Conservation (phyloP, 2,113 vertebrate genomes). For the Leucopternis melanops region DNA sequence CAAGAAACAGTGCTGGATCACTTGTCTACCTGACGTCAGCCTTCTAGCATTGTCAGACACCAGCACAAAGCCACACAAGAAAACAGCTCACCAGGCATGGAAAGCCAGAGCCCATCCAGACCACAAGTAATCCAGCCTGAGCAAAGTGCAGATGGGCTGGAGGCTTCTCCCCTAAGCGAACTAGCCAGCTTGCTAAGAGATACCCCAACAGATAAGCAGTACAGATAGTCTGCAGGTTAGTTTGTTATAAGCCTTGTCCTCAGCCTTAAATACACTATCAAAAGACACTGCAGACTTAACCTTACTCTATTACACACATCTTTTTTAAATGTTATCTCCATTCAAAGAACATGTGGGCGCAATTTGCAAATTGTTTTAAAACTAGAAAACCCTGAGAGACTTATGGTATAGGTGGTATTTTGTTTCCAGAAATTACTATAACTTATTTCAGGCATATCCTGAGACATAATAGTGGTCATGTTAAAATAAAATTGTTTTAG, state of each 20-base stretch:
- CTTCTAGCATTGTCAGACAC: not conserved
- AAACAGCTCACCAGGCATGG: not conserved
- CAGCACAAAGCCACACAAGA: not conserved
- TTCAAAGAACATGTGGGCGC: not conserved
- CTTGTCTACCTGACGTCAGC: not conserved
- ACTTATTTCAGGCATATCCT: not conserved
- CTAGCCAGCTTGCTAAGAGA: not conserved
- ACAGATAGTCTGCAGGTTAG: not conserved
- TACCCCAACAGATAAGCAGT: not conserved
- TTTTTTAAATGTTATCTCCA: not conserved
- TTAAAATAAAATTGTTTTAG: not conserved
- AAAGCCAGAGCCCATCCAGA: not conserved
- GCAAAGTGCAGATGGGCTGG: not conserved
- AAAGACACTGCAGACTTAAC: not conserved
- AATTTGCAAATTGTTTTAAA: not conserved
- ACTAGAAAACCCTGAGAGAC: not conserved
- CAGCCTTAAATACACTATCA: not conserved
- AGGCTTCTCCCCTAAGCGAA: not conserved
- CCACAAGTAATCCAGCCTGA: not conserved
- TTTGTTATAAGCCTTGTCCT: not conserved
- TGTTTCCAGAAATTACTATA: constrained; percentile 6
- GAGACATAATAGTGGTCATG: not conserved
- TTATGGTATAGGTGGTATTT: not conserved
- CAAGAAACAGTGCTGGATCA: not conserved
- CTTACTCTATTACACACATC: not conserved